phyloP scores from a whole-genome alignment of 1,140 invertebrate genomes.

The Ditylenchus dipsaci region DNA sequence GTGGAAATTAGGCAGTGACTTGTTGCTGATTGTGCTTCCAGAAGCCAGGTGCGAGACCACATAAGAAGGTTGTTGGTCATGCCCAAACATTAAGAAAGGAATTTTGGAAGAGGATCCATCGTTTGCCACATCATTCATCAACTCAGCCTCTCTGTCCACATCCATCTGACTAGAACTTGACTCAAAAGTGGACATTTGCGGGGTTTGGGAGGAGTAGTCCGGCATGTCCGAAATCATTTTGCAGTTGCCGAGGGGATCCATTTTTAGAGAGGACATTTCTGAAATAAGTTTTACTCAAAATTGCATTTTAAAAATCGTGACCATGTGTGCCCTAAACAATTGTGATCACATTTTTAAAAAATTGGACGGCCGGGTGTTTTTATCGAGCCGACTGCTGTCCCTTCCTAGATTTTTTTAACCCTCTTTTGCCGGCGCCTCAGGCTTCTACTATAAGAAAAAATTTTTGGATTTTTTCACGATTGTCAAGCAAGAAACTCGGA shows the following conservation, averaged over 20 bases:
- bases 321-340: too few relatives aligned
- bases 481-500: too few relatives aligned
- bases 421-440: too few relatives aligned
- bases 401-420: too few relatives aligned
- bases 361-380: too few relatives aligned
- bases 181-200: not conserved
- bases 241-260: constrained; percentile 25
- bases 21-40: constrained; percentile 25
- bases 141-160: not conserved
- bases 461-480: too few relatives aligned
- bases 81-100: constrained; percentile 40
- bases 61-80: constrained; percentile 43
- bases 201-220: not conserved
- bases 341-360: too few relatives aligned
- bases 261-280: constrained; percentile 30
- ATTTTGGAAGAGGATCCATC: not conserved
- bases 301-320: not conserved
- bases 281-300: constrained; percentile 2
- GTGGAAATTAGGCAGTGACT: constrained; percentile 17
- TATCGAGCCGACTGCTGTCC: too few relatives aligned
- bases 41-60: constrained; percentile 35
- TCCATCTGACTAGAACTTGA: not conserved
- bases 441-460: too few relatives aligned
- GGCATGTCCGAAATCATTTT: not conserved
- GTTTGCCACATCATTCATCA: not conserved